Evolutionary conservation across 2,888 invertebrate genomes (phyloP).

Genomic region (Phyllotreta striolata): DNA sequence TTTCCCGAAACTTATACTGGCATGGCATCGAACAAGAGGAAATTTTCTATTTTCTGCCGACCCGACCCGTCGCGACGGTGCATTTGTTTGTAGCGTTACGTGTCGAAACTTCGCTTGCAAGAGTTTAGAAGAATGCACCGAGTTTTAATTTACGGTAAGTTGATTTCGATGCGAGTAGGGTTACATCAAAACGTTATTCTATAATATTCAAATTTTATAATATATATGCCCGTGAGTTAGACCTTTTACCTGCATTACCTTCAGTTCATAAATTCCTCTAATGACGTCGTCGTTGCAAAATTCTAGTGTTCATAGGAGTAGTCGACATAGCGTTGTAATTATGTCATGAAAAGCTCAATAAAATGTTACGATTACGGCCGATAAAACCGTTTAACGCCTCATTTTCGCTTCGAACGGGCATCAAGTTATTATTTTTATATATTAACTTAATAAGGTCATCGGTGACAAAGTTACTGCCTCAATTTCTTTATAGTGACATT

Average conservation of each 20-base stretch:
- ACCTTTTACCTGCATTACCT: no score
- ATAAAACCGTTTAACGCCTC: slow-evolving; percentile 34
- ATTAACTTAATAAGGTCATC: slow-evolving; percentile 31
- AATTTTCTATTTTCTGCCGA: slow-evolving; percentile 8
- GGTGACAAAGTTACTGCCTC: slow-evolving; percentile 4
- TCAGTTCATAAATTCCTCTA: slow-evolving; percentile 25
- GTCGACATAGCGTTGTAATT: slow-evolving; percentile 33
- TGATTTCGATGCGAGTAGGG: no score
- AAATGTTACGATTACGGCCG: slow-evolving; percentile 33
- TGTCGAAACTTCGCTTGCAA: no score
- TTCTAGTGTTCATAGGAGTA: slow-evolving; percentile 21
- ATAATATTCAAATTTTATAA: no score
- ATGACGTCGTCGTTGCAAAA: slow-evolving; percentile 19
- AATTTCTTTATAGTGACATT: neutral
- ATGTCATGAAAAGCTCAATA: slow-evolving; percentile 35
- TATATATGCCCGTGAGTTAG: no score
- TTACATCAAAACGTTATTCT: no score
- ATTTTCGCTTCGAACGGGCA: slow-evolving; percentile 25
- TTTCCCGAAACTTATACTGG: slow-evolving; percentile 28
- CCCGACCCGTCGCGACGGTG: no score
- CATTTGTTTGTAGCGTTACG: no score
- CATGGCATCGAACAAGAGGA: slow-evolving; percentile 9
- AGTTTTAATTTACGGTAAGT: no score
- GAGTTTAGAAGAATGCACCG: no score
- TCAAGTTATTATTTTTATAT: slow-evolving; percentile 37